phyloP scores from a whole-genome alignment of 2,113 vertebrate species.

The Saguinus imperator region DNA sequence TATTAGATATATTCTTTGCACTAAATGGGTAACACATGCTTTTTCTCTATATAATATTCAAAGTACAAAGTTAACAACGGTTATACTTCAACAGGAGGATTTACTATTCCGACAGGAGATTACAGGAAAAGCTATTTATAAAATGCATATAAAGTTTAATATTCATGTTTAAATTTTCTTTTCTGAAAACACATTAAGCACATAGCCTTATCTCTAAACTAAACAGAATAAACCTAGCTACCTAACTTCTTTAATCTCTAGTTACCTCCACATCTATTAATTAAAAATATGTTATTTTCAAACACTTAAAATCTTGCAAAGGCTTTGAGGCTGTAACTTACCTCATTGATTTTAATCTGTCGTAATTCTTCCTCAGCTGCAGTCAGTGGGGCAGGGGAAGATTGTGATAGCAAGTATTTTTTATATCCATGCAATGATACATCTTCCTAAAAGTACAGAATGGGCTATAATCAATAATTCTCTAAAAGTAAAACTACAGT shows the following conservation, averaged over 20 bases:
- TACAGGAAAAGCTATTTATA: neutral
- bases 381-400: conserved; percentile 94
- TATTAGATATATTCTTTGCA: neutral
- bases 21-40: neutral
- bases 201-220: neutral
- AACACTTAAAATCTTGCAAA: neutral
- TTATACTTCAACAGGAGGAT: neutral
- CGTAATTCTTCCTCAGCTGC: conserved; percentile 96
- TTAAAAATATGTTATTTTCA: neutral
- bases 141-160: conserved; percentile 7
- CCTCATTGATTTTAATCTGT: conserved; percentile 96
- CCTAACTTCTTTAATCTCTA: neutral
- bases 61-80: conserved; percentile 2
- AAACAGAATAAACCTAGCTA: conserved; percentile 9
- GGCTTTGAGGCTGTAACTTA: conserved; percentile 71
- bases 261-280: conserved; percentile 1
- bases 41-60: neutral
- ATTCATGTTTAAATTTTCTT: neutral
- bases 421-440: conserved; percentile 93
- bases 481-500: conserved; percentile 5
- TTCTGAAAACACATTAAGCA: neutral
- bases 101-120: neutral
- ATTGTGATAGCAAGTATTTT: conserved; percentile 90
- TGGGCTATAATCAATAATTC: neutral
- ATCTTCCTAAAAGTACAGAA: conserved; percentile 90